These are phyloP conservation scores for Trachymyrmex septentrionalis DNA, from an alignment of 1,140 invertebrate genomes.

Conservation along the genomic window DNA sequence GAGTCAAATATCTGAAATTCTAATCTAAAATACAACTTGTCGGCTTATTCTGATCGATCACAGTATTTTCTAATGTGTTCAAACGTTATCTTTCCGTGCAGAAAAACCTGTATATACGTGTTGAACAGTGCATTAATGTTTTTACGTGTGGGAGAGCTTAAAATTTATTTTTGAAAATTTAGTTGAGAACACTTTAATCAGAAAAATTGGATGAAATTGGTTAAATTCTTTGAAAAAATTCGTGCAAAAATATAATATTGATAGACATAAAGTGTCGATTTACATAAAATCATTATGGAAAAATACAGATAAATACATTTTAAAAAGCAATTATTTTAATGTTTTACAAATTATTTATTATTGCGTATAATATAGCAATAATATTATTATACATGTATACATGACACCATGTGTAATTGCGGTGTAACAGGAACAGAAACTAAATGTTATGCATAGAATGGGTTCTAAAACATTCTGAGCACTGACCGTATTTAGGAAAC, in stretches of 20 bases:
- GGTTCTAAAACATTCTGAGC: conserved; percentile 29
- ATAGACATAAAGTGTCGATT: background rate
- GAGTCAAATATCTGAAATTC: conserved; percentile 10
- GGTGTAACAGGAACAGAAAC: conserved; percentile 8
- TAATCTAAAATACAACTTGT: conserved; percentile 26
- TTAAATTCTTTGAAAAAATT: conserved; percentile 24
- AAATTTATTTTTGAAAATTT: conserved; percentile 24
- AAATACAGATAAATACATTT: background rate
- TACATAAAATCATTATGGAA: background rate
- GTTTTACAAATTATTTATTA: background rate
- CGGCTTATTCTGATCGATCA: conserved; percentile 28
- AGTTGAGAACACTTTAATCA: background rate
- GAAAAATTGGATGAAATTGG: conserved; percentile 16
- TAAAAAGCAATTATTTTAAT: background rate
- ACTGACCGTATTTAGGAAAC: conserved; percentile 1
- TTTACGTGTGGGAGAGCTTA: conserved; percentile 2
- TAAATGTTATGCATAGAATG: background rate
- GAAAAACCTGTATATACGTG: background rate
- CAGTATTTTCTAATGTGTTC: background rate
- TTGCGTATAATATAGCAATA: background rate
- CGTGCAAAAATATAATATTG: background rate
- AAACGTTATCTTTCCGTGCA: background rate
- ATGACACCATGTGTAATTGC: conserved; percentile 10
- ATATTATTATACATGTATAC: conserved; percentile 20
- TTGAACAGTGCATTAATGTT: background rate